phyloP scores from a whole-genome alignment of 2,113 vertebrate genomes.

The Acanthochromis polyacanthus region DNA sequence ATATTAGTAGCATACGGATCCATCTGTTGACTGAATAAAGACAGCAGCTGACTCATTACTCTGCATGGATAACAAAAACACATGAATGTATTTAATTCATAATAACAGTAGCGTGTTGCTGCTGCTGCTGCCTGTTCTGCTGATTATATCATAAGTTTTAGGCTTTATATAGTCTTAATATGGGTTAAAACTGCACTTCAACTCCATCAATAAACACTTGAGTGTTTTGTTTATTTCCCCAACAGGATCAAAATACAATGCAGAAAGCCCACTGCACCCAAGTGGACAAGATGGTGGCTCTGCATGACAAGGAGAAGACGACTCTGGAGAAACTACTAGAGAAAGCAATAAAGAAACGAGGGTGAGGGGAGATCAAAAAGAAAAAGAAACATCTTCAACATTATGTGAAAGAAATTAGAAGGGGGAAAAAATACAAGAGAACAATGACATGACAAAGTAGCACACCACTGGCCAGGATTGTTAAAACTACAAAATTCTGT shows the following conservation, averaged over 20 bases:
- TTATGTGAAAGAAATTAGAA: no score
- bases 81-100: constrained; percentile 10
- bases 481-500: no score
- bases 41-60: constrained; percentile 24
- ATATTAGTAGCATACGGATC: constrained; percentile 23
- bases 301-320: constrained; percentile 95
- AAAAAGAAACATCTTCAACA: no score
- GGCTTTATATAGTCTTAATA: neutral
- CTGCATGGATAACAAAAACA: neutral
- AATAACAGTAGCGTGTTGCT: neutral
- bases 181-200: neutral
- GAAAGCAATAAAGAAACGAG: constrained; percentile 97
- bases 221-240: neutral
- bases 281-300: constrained; percentile 96
- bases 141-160: no score
- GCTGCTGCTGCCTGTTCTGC: neutral
- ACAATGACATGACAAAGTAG: no score
- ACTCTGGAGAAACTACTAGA: constrained; percentile 94
- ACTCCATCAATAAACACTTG: neutral
- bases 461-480: no score
- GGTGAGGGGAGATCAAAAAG: constrained; percentile 81
- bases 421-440: no score
- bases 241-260: constrained; percentile 94
- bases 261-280: constrained; percentile 97
- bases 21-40: constrained; percentile 40